Evolutionary conservation across 2,797 vertebrate genomes (phyloP), one percentile per base, ranked within the genome.

Genomic region (Jordanella pulchra): DNA sequence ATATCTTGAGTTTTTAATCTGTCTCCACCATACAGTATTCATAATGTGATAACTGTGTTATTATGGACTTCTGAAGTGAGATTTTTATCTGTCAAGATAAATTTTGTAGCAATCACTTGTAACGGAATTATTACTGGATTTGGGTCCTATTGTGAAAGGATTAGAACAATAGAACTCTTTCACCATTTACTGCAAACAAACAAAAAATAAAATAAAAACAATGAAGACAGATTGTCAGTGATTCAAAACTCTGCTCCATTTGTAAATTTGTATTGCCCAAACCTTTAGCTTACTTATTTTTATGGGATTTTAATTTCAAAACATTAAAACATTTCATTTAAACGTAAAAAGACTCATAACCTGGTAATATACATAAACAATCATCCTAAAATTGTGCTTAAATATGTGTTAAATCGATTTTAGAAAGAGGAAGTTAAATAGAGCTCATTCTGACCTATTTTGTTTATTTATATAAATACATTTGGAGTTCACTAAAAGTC

Each of bases 1-100:
- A 42, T 56, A 23, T 73, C 39, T 75, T 3, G 5, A 84, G 72
- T 65, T 82, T 76, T 76, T 47, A 54, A 18, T 32, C 28, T 1
- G 23, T 32, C 47, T 63, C 47, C 2, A 7, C 1, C 0, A 55
- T 55, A 23, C 15, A n/a, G 21, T 50, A 21, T 56, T 75, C 4
- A 69, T 45, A 56, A 61, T 65, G 21, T 32, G 12, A 75, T 35
- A 25, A 51, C 32, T n/a, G 27, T 1, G 7, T 28, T 76, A 71
- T 72, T 6, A 66, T 67, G 30, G 21, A 68, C 55, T 67, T 7
- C 55, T 69, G 9, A 53, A 12, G 2, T 28, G 2, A 55, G 15
- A 61, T 55, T 17, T n/a, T 63, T 47, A 55, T 63, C 67, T 51
- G 13, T 28, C 27, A 12, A 1, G 63, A 42, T 21, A 42, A 18